These are phyloP conservation scores for Dendrolimus kikuchii DNA, from an alignment of 1,140 invertebrate species.

Conservation along the genomic window DNA sequence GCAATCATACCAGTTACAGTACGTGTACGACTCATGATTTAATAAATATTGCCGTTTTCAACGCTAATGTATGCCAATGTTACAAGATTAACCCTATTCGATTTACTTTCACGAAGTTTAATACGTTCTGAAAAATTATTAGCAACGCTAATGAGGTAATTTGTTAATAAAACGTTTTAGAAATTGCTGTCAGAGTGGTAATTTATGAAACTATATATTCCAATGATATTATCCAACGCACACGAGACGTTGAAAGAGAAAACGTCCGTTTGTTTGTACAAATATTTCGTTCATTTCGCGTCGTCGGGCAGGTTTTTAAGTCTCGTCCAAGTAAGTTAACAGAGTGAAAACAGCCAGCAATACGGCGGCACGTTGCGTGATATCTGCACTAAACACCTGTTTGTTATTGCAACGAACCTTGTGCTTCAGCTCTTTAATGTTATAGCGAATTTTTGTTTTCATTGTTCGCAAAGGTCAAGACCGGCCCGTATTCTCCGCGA, in stretches of 20 bases:
- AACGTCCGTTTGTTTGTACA: conserved; percentile 46
- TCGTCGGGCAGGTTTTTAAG: conserved; percentile 39
- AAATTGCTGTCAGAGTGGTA: too few species aligned
- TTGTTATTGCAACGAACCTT: conserved; percentile 29
- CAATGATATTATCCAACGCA: too few species aligned
- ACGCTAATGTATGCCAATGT: too few species aligned
- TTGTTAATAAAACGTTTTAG: too few species aligned
- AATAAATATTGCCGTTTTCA: too few species aligned
- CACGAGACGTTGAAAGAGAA: conserved; percentile 38
- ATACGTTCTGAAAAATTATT: too few species aligned
- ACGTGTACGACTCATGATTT: too few species aligned
- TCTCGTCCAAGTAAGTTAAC: conserved; percentile 32
- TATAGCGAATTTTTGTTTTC: conserved; percentile 30
- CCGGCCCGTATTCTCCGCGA: conserved; percentile 11
- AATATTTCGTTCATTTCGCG: conserved; percentile 51
- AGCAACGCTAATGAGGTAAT: too few species aligned
- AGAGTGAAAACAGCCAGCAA: conserved; percentile 48
- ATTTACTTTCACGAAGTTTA: too few species aligned
- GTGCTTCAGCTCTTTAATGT: conserved; percentile 26
- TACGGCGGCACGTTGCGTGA: conserved; percentile 36
- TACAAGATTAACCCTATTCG: too few species aligned
- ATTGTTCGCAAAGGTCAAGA: conserved; percentile 48
- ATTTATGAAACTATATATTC: too few species aligned
- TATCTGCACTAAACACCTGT: conserved; percentile 43
- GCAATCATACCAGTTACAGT: too few species aligned